These are phyloP conservation scores for Liopterus haemorrhoidalis DNA, from an alignment of 2,888 invertebrate species.

Conservation along the genomic window DNA sequence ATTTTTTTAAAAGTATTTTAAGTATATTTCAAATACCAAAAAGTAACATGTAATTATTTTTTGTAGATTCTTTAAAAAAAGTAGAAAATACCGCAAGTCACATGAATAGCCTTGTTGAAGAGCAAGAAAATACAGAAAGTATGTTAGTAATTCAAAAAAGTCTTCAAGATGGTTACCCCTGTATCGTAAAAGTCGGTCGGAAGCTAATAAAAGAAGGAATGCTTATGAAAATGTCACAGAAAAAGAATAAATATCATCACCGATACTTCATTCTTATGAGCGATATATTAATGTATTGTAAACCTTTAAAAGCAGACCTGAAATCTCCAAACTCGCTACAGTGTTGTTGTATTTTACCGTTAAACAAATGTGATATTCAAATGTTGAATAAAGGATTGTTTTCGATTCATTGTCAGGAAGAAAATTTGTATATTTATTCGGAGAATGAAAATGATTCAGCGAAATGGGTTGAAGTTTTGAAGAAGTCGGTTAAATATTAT, in stretches of 20 bases:
- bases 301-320: slow-evolving; percentile 52
- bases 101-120: slow-evolving; percentile 65
- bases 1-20: slow-evolving; percentile 29
- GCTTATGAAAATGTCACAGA: slow-evolving; percentile 53
- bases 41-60: slow-evolving; percentile 30
- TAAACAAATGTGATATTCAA: slow-evolving; percentile 63
- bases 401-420: slow-evolving; percentile 54
- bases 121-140: slow-evolving; percentile 65
- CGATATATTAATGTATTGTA: slow-evolving; percentile 69
- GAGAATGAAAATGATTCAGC: slow-evolving; percentile 50
- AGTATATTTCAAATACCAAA: slow-evolving; percentile 25
- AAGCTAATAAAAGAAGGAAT: slow-evolving; percentile 62
- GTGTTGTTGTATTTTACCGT: slow-evolving; percentile 62
- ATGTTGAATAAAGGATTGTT: slow-evolving; percentile 55
- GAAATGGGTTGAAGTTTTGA: slow-evolving; percentile 53
- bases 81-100: slow-evolving; percentile 64
- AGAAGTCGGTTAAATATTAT: slow-evolving; percentile 52
- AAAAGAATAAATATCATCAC: slow-evolving; percentile 41
- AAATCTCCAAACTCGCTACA: slow-evolving; percentile 55
- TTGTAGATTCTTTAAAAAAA: slow-evolving; percentile 58
- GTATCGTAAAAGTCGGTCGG: slow-evolving; percentile 63
- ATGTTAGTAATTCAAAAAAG: slow-evolving; percentile 62
- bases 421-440: slow-evolving; percentile 54
- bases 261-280: slow-evolving; percentile 64
- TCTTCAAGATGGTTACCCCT: slow-evolving; percentile 55